Percentiles rank a stretch among this genome's conserved stretches.
Evolutionary conservation across 2,113 vertebrate genomes (phyloP).

Genomic region (Eonycteris spelaea): DNA sequence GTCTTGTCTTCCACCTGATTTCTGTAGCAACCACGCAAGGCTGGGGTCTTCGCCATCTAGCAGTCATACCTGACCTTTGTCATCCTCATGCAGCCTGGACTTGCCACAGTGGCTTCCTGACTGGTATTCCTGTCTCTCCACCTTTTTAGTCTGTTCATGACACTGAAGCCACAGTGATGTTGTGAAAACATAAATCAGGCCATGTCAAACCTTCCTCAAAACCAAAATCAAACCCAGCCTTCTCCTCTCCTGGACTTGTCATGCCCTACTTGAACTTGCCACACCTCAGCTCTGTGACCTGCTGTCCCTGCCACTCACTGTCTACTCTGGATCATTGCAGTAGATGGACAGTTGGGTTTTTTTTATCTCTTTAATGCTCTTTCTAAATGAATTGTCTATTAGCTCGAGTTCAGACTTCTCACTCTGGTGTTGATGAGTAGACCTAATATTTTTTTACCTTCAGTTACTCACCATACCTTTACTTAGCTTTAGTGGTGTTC

Average conservation of each 20-base stretch:
- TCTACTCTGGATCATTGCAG: background rate
- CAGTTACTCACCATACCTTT: background rate
- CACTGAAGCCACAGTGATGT: background rate
- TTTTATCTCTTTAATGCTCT: background rate
- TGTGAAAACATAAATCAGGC: background rate
- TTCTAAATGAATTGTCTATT: background rate
- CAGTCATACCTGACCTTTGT: background rate
- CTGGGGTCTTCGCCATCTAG: background rate
- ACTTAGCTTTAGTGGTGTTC: background rate
- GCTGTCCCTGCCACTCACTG: background rate
- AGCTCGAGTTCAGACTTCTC: background rate
- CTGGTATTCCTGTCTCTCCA: background rate
- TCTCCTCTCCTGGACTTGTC: background rate
- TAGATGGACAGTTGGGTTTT: background rate
- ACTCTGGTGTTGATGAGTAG: background rate
- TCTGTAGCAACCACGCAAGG: background rate
- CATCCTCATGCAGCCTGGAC: background rate
- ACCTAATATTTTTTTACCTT: background rate
- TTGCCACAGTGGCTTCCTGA: background rate
- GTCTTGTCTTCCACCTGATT: too few species aligned
- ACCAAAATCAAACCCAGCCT: background rate
- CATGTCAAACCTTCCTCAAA: background rate
- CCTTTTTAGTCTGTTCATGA: background rate
- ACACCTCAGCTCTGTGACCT: background rate
- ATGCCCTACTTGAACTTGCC: rapidly evolving